Conservation (phyloP, 2,797 vertebrate species). For the Rhynchonycteris naso region DNA sequence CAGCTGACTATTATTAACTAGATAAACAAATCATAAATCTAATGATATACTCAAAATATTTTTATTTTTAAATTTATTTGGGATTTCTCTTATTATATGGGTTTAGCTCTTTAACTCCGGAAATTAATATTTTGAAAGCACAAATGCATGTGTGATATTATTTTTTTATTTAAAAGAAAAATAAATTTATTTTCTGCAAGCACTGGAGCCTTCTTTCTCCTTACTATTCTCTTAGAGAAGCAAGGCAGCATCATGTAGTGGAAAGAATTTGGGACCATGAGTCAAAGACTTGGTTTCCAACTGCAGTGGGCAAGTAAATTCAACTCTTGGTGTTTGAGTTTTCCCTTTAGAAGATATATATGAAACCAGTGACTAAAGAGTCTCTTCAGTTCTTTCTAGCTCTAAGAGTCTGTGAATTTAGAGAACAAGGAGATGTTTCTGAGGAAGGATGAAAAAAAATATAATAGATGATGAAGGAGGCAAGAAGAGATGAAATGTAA, state of each 20-base stretch:
- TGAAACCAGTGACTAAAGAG: not conserved
- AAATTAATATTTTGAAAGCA: constrained; percentile 3
- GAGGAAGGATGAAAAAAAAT: constrained; percentile 2
- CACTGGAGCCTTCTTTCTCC: not conserved
- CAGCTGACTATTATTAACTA: not conserved
- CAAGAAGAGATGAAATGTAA: not conserved
- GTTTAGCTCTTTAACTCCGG: not conserved
- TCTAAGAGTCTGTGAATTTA: not conserved
- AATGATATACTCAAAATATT: not conserved
- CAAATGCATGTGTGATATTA: not conserved
- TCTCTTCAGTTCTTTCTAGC: not conserved
- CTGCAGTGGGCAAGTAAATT: not conserved
- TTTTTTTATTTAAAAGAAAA: constrained; percentile 1
- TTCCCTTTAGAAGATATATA: not conserved
- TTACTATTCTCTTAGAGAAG: not conserved
- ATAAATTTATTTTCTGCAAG: not conserved
- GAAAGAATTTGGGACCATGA: not conserved
- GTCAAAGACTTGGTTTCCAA: not conserved
- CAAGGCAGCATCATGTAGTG: not conserved
- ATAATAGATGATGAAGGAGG: not conserved
- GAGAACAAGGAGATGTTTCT: not conserved
- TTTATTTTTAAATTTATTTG: constrained; percentile 10
- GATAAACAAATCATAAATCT: not conserved
- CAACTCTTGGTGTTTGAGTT: not conserved
- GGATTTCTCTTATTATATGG: not conserved